These are phyloP conservation scores for Theocolax elegans DNA, from an alignment of 1,140 invertebrate genomes.

Conservation along the genomic window DNA sequence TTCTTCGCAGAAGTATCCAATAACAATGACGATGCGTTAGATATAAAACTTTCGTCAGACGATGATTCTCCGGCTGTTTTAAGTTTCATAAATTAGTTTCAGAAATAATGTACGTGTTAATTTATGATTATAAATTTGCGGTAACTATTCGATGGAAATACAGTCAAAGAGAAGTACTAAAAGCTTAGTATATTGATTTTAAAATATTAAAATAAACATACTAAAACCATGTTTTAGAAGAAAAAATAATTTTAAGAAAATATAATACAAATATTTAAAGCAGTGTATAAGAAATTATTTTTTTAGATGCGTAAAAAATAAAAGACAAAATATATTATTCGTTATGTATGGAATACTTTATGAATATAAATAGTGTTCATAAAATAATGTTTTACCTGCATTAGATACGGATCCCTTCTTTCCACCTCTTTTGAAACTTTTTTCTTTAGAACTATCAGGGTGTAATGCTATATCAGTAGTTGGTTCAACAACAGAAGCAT, in stretches of 20 bases:
- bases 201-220: too few relatives aligned
- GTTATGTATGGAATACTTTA: not conserved
- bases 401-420: slow-evolving; percentile 4
- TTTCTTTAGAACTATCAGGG: slow-evolving; percentile 43
- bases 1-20: slow-evolving; percentile 25
- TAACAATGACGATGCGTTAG: slow-evolving; percentile 30
- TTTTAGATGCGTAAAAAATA: too few relatives aligned
- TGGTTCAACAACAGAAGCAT: slow-evolving; percentile 53
- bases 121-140: too few relatives aligned
- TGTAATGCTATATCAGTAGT: slow-evolving; percentile 58
- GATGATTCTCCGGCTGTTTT: slow-evolving; percentile 29
- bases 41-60: slow-evolving; percentile 39
- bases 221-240: too few relatives aligned
- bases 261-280: not conserved
- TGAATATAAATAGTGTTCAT: not conserved
- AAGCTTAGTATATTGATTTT: too few relatives aligned
- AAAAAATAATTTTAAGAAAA: not conserved
- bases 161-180: too few relatives aligned
- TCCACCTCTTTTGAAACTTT: not conserved
- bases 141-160: too few relatives aligned
- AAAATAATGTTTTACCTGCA: slow-evolving; percentile 27
- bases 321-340: too few relatives aligned
- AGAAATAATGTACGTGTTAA: too few relatives aligned
- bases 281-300: too few relatives aligned
- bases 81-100: too few relatives aligned